Evolutionary conservation across 2,888 invertebrate species (phyloP).

Genomic region (Coleophora flavipennella): DNA sequence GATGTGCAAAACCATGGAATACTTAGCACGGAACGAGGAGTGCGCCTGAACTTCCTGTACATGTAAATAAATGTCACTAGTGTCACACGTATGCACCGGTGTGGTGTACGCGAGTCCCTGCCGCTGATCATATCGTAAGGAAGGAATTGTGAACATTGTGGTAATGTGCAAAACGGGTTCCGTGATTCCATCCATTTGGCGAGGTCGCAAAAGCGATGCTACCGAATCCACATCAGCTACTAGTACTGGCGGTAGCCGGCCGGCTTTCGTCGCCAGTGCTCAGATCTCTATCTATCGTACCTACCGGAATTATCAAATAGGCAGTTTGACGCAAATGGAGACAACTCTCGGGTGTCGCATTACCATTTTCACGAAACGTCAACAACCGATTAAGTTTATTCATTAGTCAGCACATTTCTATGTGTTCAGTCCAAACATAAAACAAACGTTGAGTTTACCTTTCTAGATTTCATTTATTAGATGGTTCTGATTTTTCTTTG

Average conservation of each 20-base stretch:
- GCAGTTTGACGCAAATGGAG: constrained; percentile 38
- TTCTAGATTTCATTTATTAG: too few relatives aligned
- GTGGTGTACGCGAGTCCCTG: constrained; percentile 49
- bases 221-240: constrained; percentile 45
- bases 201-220: constrained; percentile 42
- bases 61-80: constrained; percentile 57
- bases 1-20: constrained; percentile 61
- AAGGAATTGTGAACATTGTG: constrained; percentile 51
- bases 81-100: constrained; percentile 48
- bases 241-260: constrained; percentile 31
- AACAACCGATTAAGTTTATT: constrained; percentile 43
- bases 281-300: constrained; percentile 34
- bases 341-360: constrained; percentile 39
- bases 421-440: background rate
- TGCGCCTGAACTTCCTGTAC: constrained; percentile 47
- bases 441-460: too few relatives aligned
- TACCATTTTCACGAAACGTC: constrained; percentile 46
- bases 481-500: too few relatives aligned
- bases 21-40: constrained; percentile 41
- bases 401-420: constrained; percentile 26
- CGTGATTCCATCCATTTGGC: constrained; percentile 39
- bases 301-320: constrained; percentile 35
- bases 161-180: constrained; percentile 58
- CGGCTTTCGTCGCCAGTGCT: constrained; percentile 36
- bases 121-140: constrained; percentile 43